A percentile compares a stretch with the other conserved stretches of the same genome.
These are phyloP conservation scores for Tolypeutes matacus DNA, from an alignment of 2,797 vertebrate species.

Conservation along the genomic window DNA sequence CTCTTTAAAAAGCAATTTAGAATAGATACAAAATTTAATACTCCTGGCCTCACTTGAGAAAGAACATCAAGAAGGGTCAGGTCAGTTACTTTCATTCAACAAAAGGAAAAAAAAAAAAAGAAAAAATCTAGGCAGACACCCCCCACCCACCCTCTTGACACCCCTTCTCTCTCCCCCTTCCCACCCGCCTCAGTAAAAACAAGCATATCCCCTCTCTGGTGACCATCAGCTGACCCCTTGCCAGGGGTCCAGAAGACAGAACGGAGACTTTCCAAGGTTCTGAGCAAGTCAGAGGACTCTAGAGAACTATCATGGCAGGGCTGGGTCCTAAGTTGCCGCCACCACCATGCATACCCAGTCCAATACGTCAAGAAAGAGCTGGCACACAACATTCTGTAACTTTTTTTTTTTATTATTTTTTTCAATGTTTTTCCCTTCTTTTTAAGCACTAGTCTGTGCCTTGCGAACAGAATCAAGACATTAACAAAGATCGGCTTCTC, in stretches of 20 bases:
- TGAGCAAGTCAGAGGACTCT: neutral
- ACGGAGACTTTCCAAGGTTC: neutral
- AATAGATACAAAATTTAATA: neutral
- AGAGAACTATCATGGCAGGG: neutral
- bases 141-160: too few relatives aligned
- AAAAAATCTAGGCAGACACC: too few relatives aligned
- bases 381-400: constrained; percentile 64
- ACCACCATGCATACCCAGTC: fast-evolving
- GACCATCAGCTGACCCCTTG: neutral
- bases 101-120: neutral
- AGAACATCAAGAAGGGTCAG: neutral
- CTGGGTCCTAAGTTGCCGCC: too few relatives aligned
- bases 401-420: constrained; percentile 89
- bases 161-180: too few relatives aligned
- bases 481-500: constrained; percentile 93
- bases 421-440: constrained; percentile 86
- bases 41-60: neutral
- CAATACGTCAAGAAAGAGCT: constrained; percentile 49
- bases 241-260: neutral
- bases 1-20: neutral
- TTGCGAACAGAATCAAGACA: constrained; percentile 92
- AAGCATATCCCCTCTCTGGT: neutral
- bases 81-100: neutral
- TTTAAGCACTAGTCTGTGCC: constrained; percentile 92
- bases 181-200: neutral